Percentiles rank a stretch among this genome's conserved stretches.
Conservation (phyloP, 64 coral and sea anemone genomes). For the Actinia equina region DNA sequence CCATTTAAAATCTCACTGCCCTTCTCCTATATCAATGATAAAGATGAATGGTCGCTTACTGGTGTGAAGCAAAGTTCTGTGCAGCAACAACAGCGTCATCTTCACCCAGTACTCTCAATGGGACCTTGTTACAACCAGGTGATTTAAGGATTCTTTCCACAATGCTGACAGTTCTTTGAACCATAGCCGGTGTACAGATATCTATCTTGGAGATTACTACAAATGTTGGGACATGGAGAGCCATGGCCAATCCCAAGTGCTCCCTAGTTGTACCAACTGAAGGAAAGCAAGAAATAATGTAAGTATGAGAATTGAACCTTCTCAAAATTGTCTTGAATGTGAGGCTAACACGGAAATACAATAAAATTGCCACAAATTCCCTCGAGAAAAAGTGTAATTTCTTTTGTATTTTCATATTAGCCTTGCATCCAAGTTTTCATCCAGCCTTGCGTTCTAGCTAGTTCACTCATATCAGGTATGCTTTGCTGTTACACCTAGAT, state of each 20-base stretch:
- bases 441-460: no score
- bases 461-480: no score
- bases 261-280: slow-evolving; percentile 89
- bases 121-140: slow-evolving; percentile 94
- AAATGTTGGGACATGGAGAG: slow-evolving; percentile 91
- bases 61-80: slow-evolving; percentile 75
- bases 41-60: slow-evolving; percentile 42
- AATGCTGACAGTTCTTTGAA: slow-evolving; percentile 64
- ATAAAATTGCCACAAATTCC: no score
- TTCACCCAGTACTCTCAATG: slow-evolving; percentile 57
- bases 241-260: slow-evolving; percentile 90
- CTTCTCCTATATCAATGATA: no score
- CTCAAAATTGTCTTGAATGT: no score
- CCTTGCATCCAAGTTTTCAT: no score
- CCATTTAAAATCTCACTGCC: no score
- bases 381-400: no score
- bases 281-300: background rate
- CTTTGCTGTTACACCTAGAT: no score
- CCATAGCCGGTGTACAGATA: slow-evolving; percentile 58
- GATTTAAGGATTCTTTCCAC: slow-evolving; percentile 92
- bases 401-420: no score
- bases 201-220: slow-evolving; percentile 90
- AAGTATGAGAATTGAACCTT: background rate
- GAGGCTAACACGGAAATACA: no score
- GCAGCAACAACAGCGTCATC: slow-evolving; percentile 90